phyloP scores from a whole-genome alignment of 2,797 vertebrate genomes.

The Schizopygopsis pylzovi region DNA sequence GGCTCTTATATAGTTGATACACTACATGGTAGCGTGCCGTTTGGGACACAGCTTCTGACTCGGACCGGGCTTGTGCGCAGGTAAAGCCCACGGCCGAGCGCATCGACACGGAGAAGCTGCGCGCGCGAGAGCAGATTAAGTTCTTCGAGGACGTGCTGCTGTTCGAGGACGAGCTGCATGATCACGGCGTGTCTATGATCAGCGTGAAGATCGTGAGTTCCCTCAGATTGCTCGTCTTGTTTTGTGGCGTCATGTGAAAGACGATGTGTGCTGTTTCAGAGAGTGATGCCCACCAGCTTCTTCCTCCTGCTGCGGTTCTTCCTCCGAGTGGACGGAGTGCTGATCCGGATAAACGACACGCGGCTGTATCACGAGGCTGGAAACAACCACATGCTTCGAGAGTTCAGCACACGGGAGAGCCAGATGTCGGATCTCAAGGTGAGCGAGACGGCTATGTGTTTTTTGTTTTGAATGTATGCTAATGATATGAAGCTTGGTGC shows the following conservation, averaged over 20 bases:
- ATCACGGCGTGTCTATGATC: constrained; percentile 95
- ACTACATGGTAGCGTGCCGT: too few relatives aligned
- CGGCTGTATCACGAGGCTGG: constrained; percentile 93
- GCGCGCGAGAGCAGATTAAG: constrained; percentile 93
- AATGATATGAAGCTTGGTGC: too few relatives aligned
- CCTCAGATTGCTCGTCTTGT: not conserved
- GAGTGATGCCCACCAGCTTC: constrained; percentile 98
- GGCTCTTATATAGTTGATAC: too few relatives aligned
- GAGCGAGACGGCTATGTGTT: constrained; percentile 49
- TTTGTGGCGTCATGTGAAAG: not conserved
- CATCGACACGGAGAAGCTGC: constrained; percentile 94
- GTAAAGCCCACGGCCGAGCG: constrained; percentile 87
- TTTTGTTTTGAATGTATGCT: too few relatives aligned
- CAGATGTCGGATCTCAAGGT: constrained; percentile 91
- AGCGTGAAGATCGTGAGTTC: constrained; percentile 94
- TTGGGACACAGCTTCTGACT: too few relatives aligned
- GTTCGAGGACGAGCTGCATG: constrained; percentile 97
- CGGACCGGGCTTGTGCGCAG: constrained; percentile 64
- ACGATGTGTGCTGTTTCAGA: constrained; percentile 71
- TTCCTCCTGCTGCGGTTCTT: constrained; percentile 94
- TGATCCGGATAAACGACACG: constrained; percentile 95
- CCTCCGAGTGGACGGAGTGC: constrained; percentile 92
- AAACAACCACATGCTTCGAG: constrained; percentile 88
- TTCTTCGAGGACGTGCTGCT: constrained; percentile 96
- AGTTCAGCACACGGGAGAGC: constrained; percentile 94